phyloP scores from a whole-genome alignment of 2,797 vertebrate species.

The Gymnopithys bicolor region DNA sequence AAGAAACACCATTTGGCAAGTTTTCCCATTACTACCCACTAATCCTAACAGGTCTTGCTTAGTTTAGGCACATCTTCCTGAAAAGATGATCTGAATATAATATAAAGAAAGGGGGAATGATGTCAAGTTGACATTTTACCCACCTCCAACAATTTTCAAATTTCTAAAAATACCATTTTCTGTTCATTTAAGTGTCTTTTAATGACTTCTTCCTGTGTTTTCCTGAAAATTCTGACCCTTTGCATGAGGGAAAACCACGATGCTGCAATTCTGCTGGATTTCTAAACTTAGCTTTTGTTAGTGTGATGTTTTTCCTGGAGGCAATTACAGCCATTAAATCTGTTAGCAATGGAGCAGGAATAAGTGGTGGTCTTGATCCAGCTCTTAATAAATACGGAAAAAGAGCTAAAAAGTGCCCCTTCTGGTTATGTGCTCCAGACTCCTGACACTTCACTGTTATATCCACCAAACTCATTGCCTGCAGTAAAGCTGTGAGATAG shows the following conservation, averaged over 20 bases:
- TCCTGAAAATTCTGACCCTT: background rate
- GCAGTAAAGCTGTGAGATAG: background rate
- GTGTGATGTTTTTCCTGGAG: background rate
- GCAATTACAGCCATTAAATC: background rate
- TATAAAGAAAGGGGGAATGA: background rate
- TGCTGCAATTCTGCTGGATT: background rate
- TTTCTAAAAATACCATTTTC: background rate
- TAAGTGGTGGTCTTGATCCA: background rate
- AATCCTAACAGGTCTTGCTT: background rate
- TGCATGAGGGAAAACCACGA: accelerated
- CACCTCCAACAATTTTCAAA: background rate
- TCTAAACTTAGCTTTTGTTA: background rate
- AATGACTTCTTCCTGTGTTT: background rate
- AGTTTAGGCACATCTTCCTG: background rate
- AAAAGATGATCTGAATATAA: background rate
- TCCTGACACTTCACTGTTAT: background rate
- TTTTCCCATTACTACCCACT: background rate
- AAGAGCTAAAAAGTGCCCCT: background rate
- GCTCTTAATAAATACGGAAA: background rate
- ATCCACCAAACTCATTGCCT: background rate
- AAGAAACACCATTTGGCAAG: background rate
- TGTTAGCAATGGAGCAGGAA: background rate
- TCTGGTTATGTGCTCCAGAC: background rate
- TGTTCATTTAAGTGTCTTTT: background rate
- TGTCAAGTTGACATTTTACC: background rate